phyloP scores from a whole-genome alignment of 2,113 vertebrate species.

The Copsychus sechellarum region DNA sequence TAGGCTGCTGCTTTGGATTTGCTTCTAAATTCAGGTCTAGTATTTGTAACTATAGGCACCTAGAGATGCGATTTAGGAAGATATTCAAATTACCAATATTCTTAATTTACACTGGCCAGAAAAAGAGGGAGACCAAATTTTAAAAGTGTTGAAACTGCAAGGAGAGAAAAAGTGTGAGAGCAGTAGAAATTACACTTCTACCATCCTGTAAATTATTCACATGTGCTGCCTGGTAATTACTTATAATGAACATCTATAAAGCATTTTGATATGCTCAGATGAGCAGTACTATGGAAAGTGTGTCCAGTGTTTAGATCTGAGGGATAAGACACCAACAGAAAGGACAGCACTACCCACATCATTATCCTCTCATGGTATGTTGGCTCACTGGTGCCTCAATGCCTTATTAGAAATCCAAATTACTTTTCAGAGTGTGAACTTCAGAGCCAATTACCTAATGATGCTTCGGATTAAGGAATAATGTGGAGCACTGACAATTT shows the following conservation, averaged over 20 bases:
- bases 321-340: conserved; percentile 59
- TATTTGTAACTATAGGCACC: neutral
- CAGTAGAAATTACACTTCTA: neutral
- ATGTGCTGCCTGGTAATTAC: conserved; percentile 47
- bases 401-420: conserved; percentile 25
- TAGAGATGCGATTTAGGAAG: neutral
- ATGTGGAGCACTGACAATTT: neutral
- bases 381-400: conserved; percentile 3
- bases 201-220: conserved; percentile 47
- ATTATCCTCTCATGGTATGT: conserved; percentile 59
- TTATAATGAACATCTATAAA: conserved; percentile 50
- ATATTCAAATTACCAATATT: neutral
- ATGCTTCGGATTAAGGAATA: neutral
- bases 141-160: neutral
- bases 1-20: neutral
- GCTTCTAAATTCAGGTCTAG: neutral
- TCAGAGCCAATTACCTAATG: conserved; percentile 9
- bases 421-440: neutral
- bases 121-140: neutral
- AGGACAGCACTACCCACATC: conserved; percentile 56
- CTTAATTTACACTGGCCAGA: neutral
- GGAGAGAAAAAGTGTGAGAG: neutral
- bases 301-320: conserved; percentile 61
- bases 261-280: conserved; percentile 66
- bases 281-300: conserved; percentile 37